Base-by-base conservation (phyloP, 2,888 invertebrate species). In the Eupsilia transversa region DNA sequence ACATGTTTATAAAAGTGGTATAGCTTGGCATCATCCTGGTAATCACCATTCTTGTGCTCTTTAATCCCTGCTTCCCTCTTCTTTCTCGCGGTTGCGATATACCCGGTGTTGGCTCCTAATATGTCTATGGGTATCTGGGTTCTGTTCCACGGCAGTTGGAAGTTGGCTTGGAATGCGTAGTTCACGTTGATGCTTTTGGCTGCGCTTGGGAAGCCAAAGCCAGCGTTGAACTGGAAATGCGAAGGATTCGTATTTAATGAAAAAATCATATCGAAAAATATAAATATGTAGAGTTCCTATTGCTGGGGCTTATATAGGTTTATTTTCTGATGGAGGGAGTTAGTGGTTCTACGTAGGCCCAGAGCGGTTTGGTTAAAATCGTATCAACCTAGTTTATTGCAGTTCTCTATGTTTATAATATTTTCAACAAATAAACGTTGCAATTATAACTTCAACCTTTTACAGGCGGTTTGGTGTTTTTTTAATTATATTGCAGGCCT, bases 131-230 rank as follows among this genome's bases (percentile, higher is more conserved):
- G 96, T 71, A 96, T 94, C 79, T 96, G 96, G 3, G 92, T 91
- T 52, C 95, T 82, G 74, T 95, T 96, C 95, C 96, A 96, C 0
- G 96, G 96, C 0, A 96, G 90, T 54, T 94, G 93, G 83, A 96
- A 96, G 82, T 96, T 96, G 2, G 95, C 94, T 90, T 96, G 96
- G 77, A 96, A 92, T 0, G 94, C 96, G 89, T 93, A 96, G 88
- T 96, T 96, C 0, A 96, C 74, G 80, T 93, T 93, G 10, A 96
- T 88, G 57, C 91, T 89, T 61, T 94, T 92, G 0, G 91, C 88
- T 1, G 92, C 91, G 1, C 94, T 93, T 4, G 96, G 96, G 2
- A 95, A 93, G 0, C 93, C 95, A 0, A 96, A 70, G 0, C 96
- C 96, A 0, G 89, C 91, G 83, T 96, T 96, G 63, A 96, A 91